Base-by-base conservation (phyloP, 2,113 vertebrate species). In the Porphyrio hochstetteri region DNA sequence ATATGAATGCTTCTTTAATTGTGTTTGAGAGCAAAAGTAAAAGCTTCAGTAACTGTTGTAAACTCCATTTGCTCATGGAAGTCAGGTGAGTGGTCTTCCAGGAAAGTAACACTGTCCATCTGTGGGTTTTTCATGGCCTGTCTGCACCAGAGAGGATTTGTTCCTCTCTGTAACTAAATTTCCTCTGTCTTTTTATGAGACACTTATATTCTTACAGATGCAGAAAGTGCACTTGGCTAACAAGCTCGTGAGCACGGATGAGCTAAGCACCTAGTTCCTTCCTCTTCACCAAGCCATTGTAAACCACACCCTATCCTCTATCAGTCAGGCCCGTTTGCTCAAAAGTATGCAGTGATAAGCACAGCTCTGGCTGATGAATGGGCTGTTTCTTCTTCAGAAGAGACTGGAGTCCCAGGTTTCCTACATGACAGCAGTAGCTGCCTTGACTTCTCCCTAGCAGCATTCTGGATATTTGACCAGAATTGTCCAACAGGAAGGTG, bases 261-360 rank as follows among this genome's bases (percentile, higher is more conserved):
- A 96, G 86, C 92, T 96, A 85, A 96, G 50, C 72, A 94, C 77
- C n/a, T 61, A 69, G 83, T 96, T 96, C 86, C 92, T 93, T 95
- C 91, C 92, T 89, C 59, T 92, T 79, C 91, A 86, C 56, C 61
- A 92, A 82, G 40, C 69, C 77, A 84, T 53, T 95, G 77, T 92
- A 95, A 92, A 79, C 92, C 88, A 74, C 95, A 92, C 95, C 95
- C 88, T 89, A 11, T 89, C 69, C 80, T 94, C 83, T 93, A 84
- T 94, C 88, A 65, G 71, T 76, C 57, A 74, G 31, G 56, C 27
- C 42, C 24, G 1, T 92, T 96, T 90, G 65, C 86, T 96, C 90
- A 78, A 78, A 78, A 79, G 48, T 71, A 24, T 93, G 44, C 36
- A 46, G 69, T 55, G 92, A 95, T 94, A 96, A 93, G 90, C 60